phyloP scores from a whole-genome alignment of 2,888 invertebrate species.

The Melieria picta region DNA sequence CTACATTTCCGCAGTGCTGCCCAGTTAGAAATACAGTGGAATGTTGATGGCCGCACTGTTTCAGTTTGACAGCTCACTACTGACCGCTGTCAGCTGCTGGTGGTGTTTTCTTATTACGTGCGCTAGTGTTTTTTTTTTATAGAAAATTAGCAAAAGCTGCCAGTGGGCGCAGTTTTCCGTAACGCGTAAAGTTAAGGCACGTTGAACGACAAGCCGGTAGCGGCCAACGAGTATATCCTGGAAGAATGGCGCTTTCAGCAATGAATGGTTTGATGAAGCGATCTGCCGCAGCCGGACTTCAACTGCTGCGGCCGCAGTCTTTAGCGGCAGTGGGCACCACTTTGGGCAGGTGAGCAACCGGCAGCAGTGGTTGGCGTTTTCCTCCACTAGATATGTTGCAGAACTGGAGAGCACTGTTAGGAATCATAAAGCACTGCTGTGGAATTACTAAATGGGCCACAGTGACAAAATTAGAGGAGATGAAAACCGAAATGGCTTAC shows the following conservation, averaged over 20 bases:
- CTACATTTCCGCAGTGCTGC: neutral
- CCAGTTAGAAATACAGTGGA: neutral
- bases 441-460: no score
- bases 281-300: constrained; percentile 44
- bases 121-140: neutral
- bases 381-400: no score
- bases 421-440: no score
- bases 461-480: neutral
- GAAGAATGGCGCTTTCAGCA: constrained; percentile 43
- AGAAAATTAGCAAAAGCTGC: neutral
- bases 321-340: constrained; percentile 32
- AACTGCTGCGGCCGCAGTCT: constrained; percentile 42
- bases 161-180: no score
- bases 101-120: constrained; percentile 6
- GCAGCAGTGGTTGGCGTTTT: no score
- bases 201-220: no score
- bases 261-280: constrained; percentile 47
- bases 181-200: no score
- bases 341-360: constrained; percentile 30
- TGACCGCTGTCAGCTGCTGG: constrained; percentile 11
- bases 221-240: neutral
- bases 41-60: neutral
- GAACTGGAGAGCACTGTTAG: no score
- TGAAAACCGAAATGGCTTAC: constrained; percentile 11
- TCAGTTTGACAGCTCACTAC: neutral